Evolutionary conservation across 2,888 invertebrate genomes (phyloP), one percentile per base, ranked within the genome.

Genomic region (Trachelus troglodyta): DNA sequence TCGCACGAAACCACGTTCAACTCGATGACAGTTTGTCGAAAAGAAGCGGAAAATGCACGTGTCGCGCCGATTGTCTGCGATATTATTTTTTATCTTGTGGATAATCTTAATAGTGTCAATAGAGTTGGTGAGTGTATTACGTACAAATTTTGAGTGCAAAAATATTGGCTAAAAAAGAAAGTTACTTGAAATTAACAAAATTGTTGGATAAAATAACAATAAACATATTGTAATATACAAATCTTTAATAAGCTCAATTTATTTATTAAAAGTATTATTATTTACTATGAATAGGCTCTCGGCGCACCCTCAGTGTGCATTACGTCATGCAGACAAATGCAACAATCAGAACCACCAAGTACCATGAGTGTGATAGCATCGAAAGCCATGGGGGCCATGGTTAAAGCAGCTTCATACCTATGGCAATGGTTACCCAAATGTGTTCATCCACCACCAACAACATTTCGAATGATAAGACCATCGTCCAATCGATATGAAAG

Each of bases 361-460:
- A 33, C 33, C 6, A 71, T 71, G 12, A 71, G 34, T 23, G 15
- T 23, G 71, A 6, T 86, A 23, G 82, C 83, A n/a, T 78, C 80
- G 1, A 83, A 80, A 77, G 76, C 79, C 15, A 73, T 85, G 68
- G 79, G 82, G 34, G 79, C 75, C 4, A n/a, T 85, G 35, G 73
- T 84, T 30, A 83, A 79, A 73, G 80, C 77, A 23, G 83, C 82
- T 2, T 80, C 83, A 3, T 78, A 79, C 37, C 69, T 83, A 15
- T 83, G 78, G 23, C 80, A 85, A 68, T 81, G 69, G 76, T 33
- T 87, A 15, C 79, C 83, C 33, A 79, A 81, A n/a, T 77, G 75
- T 12, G 74, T 79, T 69, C 79, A 78, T 75, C 77, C 79, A 11
- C 30, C 81, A 34, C 76, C 73, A 68, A 69, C 76, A 33, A 31